Conservation (phyloP, 2,113 vertebrate species). For the Nerophis ophidion region DNA sequence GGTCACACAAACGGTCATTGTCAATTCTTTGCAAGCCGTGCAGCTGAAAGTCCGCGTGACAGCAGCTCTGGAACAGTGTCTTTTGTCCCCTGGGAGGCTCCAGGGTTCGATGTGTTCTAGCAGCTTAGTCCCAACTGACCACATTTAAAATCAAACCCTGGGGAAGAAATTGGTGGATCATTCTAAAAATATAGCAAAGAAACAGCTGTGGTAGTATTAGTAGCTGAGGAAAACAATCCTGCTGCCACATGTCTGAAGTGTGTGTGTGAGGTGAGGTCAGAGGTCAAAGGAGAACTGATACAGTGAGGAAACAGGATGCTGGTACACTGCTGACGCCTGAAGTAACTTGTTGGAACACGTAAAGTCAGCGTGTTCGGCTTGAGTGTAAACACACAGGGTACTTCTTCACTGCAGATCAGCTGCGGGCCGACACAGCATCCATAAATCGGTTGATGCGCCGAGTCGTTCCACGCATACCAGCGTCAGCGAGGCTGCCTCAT, state of each 20-base stretch:
- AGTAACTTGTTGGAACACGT: too few species aligned
- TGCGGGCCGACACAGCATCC: slow-evolving; percentile 30
- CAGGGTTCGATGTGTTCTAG: slow-evolving; percentile 34
- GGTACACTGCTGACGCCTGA: not conserved
- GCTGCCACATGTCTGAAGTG: slow-evolving; percentile 17
- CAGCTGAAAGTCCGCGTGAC: slow-evolving; percentile 22
- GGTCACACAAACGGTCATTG: slow-evolving; percentile 16
- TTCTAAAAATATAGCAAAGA: slow-evolving; percentile 40
- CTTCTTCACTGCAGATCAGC: slow-evolving; percentile 20
- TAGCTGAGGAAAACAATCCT: slow-evolving; percentile 27
- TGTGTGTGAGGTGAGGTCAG: slow-evolving; percentile 38
- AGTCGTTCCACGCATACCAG: slow-evolving; percentile 52
- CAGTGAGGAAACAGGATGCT: slow-evolving; percentile 21
- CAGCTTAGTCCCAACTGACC: slow-evolving; percentile 12
- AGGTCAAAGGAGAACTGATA: slow-evolving; percentile 12
- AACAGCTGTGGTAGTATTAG: slow-evolving; percentile 32
- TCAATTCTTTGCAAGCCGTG: slow-evolving; percentile 6
- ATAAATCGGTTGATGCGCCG: slow-evolving; percentile 50
- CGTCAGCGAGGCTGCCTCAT: slow-evolving; percentile 35
- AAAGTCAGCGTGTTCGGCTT: not conserved
- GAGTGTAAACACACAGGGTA: too few species aligned
- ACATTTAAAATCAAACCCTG: slow-evolving; percentile 22
- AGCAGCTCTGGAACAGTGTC: slow-evolving; percentile 28
- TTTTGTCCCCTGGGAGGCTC: slow-evolving; percentile 40
- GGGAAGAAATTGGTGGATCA: slow-evolving; percentile 24